phyloP scores from a whole-genome alignment of 2,888 invertebrate species.

The Tetanocera ferruginea region DNA sequence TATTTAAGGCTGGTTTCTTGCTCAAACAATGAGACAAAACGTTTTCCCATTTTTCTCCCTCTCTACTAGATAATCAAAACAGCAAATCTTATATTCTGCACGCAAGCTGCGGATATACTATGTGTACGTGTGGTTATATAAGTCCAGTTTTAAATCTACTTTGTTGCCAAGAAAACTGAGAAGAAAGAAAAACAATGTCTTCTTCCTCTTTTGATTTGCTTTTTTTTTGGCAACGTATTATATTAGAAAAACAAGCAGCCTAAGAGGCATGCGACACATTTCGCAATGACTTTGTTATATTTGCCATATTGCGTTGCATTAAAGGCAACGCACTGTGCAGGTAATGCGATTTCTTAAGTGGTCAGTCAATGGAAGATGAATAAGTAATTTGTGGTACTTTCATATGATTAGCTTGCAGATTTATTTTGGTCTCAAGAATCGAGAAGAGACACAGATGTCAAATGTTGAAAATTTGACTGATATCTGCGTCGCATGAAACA shows the following conservation, averaged over 20 bases:
- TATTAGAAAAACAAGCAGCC: slow-evolving; percentile 49
- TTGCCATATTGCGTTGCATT: not conserved
- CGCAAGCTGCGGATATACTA: slow-evolving; percentile 33
- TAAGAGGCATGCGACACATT: slow-evolving; percentile 62
- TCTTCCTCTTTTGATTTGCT: not conserved
- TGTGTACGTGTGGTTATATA: not conserved
- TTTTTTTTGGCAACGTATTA: slow-evolving; percentile 8
- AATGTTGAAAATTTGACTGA: not conserved
- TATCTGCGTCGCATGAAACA: no score
- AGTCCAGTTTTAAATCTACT: slow-evolving; percentile 12
- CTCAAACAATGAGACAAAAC: not conserved
- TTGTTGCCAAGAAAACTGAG: not conserved
- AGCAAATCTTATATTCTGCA: slow-evolving; percentile 14
- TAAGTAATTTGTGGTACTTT: slow-evolving; percentile 63
- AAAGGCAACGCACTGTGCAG: slow-evolving; percentile 50
- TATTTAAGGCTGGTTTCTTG: not conserved
- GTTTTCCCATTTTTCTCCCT: not conserved
- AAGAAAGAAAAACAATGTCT: not conserved
- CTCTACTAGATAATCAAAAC: slow-evolving; percentile 1
- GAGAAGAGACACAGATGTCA: slow-evolving; percentile 11
- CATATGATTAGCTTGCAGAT: slow-evolving; percentile 43
- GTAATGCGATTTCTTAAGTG: slow-evolving; percentile 61
- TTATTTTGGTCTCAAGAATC: slow-evolving; percentile 4
- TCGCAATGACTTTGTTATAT: slow-evolving; percentile 19
- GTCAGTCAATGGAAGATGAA: slow-evolving; percentile 49